Evolutionary conservation across 1,140 invertebrate species (phyloP).

Genomic region (Hylyphantes graminicola): DNA sequence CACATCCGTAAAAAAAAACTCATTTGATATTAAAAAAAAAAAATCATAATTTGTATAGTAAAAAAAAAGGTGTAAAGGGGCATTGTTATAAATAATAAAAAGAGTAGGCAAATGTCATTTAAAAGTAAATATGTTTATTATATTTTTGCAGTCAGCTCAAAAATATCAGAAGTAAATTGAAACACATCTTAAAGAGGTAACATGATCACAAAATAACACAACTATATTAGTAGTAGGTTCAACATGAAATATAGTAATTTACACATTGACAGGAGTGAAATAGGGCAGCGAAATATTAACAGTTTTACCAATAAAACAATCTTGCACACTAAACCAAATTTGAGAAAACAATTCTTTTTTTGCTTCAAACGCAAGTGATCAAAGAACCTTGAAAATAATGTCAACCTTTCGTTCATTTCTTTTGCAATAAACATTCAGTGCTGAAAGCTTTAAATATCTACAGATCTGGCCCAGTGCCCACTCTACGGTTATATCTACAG

Average conservation of each 20-base stretch:
- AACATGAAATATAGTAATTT: conserved; percentile 9
- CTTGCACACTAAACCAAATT: neutral
- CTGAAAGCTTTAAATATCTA: too few species aligned
- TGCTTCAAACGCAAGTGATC: neutral
- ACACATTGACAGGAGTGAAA: neutral
- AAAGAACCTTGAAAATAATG: neutral
- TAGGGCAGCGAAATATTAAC: neutral
- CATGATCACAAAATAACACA: conserved; percentile 15
- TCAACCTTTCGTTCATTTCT: neutral
- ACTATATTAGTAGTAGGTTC: neutral
- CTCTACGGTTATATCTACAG: too few species aligned
- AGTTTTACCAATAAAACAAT: neutral
- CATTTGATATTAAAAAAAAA: too few species aligned
- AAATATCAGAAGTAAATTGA: conserved; percentile 22
- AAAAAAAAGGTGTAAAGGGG: too few species aligned
- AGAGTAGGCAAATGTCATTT: neutral
- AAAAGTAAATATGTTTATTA: conserved; percentile 35
- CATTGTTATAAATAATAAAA: too few species aligned
- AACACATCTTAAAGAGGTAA: conserved; percentile 15
- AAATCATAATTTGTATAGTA: too few species aligned
- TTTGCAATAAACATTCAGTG: too few species aligned
- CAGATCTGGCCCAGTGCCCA: too few species aligned
- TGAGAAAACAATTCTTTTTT: neutral
- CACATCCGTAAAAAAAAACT: too few species aligned
- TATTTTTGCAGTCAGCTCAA: conserved; percentile 27